phyloP scores from a whole-genome alignment of 92 coral and sea anemone genomes.

The Epizoanthus fatuus region DNA sequence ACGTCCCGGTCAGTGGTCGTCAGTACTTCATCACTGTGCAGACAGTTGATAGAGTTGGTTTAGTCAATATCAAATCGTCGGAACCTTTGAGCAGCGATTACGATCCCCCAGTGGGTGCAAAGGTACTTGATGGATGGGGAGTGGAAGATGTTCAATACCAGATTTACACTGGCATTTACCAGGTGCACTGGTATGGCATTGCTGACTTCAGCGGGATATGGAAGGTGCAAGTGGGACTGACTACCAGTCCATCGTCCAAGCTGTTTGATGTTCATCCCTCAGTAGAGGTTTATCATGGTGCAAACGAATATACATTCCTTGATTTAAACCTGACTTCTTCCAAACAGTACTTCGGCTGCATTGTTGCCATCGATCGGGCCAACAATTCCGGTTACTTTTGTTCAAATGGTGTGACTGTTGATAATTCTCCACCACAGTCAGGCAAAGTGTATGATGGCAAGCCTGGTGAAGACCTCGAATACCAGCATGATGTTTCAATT shows the following conservation, averaged over 20 bases:
- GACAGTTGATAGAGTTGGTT: constrained; percentile 75
- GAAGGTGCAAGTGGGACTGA: constrained; percentile 59
- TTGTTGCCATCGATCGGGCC: constrained; percentile 77
- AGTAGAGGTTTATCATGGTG: constrained; percentile 47
- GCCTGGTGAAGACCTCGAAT: constrained; percentile 47
- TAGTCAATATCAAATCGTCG: constrained; percentile 66
- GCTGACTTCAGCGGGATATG: constrained; percentile 78
- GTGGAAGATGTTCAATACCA: constrained; percentile 73
- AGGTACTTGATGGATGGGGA: constrained; percentile 89
- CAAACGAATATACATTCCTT: constrained; percentile 51
- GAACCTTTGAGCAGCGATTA: constrained; percentile 68
- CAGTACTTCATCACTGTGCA: constrained; percentile 78
- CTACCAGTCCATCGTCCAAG: constrained; percentile 31
- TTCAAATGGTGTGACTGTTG: constrained; percentile 79
- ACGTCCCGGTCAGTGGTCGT: constrained; percentile 53
- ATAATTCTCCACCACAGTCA: constrained; percentile 73
- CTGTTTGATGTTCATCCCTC: constrained; percentile 71
- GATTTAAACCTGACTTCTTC: constrained; percentile 74
- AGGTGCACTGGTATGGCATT: constrained; percentile 82
- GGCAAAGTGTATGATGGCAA: constrained; percentile 79
- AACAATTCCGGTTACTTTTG: constrained; percentile 74
- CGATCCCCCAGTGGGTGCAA: constrained; percentile 67
- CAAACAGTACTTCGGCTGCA: constrained; percentile 67
- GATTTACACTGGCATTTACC: constrained; percentile 71
- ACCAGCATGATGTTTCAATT: constrained; percentile 70